phyloP scores from a whole-genome alignment of 2,797 vertebrate genomes.

The Potorous gilbertii region DNA sequence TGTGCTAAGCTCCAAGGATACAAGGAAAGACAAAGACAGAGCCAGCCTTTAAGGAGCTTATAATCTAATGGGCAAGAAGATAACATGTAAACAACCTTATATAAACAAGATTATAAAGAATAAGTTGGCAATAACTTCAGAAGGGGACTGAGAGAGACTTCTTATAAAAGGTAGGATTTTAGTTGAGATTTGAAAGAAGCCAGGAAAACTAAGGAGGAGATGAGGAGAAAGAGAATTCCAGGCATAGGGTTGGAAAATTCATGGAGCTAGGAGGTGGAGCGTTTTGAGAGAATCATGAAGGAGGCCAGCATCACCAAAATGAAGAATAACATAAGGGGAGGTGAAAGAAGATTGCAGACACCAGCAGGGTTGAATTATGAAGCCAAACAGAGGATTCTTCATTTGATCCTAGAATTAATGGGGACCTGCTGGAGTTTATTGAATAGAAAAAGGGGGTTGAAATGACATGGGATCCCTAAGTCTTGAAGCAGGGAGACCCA shows the following conservation, averaged over 20 bases:
- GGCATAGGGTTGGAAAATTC: not conserved
- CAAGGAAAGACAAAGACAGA: not conserved
- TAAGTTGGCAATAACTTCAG: not conserved
- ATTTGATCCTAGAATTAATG: not conserved
- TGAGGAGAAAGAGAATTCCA: not conserved
- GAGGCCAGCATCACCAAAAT: not conserved
- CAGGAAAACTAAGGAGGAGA: not conserved
- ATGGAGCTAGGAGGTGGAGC: not conserved
- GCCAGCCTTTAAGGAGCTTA: not conserved
- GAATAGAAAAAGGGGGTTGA: not conserved
- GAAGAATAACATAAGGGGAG: not conserved
- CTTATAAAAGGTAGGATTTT: not conserved
- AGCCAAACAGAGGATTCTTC: not conserved
- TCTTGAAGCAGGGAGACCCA: not conserved
- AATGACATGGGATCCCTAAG: not conserved
- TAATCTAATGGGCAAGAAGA: not conserved
- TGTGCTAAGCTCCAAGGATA: not conserved
- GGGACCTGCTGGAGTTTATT: not conserved
- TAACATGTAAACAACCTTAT: not conserved
- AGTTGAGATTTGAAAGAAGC: not conserved
- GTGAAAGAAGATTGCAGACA: not conserved
- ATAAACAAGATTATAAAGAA: not conserved
- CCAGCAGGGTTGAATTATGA: no score
- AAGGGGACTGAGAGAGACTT: not conserved
- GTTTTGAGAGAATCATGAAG: not conserved